Percentiles rank a stretch among this genome's conserved stretches.
phyloP scores from a whole-genome alignment of 2,113 vertebrate genomes.

The Columba janthina region DNA sequence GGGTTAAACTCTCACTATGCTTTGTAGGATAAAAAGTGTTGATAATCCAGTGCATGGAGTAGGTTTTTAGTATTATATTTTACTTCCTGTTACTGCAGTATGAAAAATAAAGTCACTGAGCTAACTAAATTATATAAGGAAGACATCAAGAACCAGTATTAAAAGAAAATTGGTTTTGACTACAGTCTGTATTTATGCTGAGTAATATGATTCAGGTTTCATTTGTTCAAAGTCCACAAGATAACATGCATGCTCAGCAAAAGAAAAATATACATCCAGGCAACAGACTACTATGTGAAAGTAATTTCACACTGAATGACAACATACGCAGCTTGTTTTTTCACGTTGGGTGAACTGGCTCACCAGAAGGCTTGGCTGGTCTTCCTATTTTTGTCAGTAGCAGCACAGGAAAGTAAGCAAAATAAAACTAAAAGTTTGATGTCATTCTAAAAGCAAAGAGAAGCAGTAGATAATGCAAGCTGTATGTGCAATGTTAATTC shows the following conservation, averaged over 20 bases:
- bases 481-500: neutral
- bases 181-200: neutral
- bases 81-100: neutral
- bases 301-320: neutral
- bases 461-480: neutral
- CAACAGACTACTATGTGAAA: neutral
- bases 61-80: neutral
- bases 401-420: neutral
- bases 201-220: neutral
- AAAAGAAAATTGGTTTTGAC: slow-evolving; percentile 6
- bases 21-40: neutral
- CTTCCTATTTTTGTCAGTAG: neutral
- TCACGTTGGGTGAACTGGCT: neutral
- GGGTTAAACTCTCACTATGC: neutral
- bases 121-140: neutral
- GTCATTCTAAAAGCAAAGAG: neutral
- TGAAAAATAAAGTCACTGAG: neutral
- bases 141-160: neutral
- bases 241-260: neutral
- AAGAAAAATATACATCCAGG: neutral
- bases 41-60: neutral
- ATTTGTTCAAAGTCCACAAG: slow-evolving; percentile 12
- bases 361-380: neutral
- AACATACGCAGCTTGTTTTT: neutral
- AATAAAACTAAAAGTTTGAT: neutral